Conservation (phyloP, 2,797 vertebrate genomes). For the Anabas testudineus region DNA sequence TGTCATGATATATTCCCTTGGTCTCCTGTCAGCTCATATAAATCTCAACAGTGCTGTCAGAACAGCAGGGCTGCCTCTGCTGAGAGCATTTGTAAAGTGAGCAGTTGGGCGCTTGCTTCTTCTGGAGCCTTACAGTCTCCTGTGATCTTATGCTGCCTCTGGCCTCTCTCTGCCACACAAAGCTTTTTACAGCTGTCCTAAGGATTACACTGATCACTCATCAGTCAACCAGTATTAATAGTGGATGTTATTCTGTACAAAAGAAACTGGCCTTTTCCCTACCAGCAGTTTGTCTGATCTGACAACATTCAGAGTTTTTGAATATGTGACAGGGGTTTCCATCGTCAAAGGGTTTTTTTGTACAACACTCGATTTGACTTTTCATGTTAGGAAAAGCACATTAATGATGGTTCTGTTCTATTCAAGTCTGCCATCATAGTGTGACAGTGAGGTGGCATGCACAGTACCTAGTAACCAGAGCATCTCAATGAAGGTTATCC, state of each 20-base stretch:
- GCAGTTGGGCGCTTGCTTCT: conserved; percentile 79
- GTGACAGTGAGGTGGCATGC: neutral
- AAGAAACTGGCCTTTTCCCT: conserved; percentile 14
- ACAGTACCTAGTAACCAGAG: neutral
- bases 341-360: neutral
- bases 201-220: conserved; percentile 57
- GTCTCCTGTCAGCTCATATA: conserved; percentile 80
- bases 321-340: neutral
- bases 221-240: conserved; percentile 48
- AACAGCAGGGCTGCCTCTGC: conserved; percentile 80
- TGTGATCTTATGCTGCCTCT: conserved; percentile 69
- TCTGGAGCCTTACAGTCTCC: conserved; percentile 72
- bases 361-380: conserved; percentile 4
- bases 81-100: conserved; percentile 83
- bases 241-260: conserved; percentile 42
- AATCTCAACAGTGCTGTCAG: conserved; percentile 81
- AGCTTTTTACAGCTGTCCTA: conserved; percentile 67
- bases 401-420: neutral
- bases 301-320: conserved; percentile 2
- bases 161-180: conserved; percentile 62
- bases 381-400: neutral
- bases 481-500: neutral
- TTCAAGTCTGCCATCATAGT: neutral
- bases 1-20: conserved; percentile 79
- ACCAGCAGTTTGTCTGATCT: conserved; percentile 9